These are phyloP conservation scores for Junonia oenone DNA, from an alignment of 2,888 invertebrate genomes.

Conservation along the genomic window DNA sequence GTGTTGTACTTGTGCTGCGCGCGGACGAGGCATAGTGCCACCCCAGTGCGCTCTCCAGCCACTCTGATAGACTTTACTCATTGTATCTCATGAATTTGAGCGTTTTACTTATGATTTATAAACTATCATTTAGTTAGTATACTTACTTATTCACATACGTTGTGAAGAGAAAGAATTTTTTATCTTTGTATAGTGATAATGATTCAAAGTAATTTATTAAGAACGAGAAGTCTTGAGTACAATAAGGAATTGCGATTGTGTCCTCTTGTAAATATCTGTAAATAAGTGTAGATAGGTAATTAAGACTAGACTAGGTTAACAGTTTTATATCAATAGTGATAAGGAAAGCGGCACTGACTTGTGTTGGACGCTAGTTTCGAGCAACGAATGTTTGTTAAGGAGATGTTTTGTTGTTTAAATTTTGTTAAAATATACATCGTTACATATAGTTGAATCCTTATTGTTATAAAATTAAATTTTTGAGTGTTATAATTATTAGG, in stretches of 20 bases:
- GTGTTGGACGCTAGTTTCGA: not conserved
- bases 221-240: not conserved
- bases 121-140: too few species aligned
- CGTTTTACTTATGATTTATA: too few species aligned
- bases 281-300: slow-evolving; percentile 1
- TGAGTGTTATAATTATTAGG: too few species aligned
- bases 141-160: too few species aligned
- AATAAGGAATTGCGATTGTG: not conserved
- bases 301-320: not conserved
- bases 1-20: too few species aligned
- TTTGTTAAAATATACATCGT: not conserved
- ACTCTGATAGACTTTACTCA: too few species aligned
- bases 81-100: too few species aligned
- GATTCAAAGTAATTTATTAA: too few species aligned
- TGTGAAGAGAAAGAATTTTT: too few species aligned
- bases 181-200: not conserved
- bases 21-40: too few species aligned
- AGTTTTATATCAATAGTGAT: not conserved
- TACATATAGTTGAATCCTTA: not conserved
- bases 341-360: not conserved
- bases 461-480: too few species aligned
- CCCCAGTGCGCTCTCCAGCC: too few species aligned
- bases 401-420: not conserved
- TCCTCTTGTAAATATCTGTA: slow-evolving; percentile 4
- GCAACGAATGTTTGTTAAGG: slow-evolving; percentile 4